These are phyloP conservation scores for Idaea biselata DNA, from an alignment of 2,888 invertebrate species.

Conservation along the genomic window DNA sequence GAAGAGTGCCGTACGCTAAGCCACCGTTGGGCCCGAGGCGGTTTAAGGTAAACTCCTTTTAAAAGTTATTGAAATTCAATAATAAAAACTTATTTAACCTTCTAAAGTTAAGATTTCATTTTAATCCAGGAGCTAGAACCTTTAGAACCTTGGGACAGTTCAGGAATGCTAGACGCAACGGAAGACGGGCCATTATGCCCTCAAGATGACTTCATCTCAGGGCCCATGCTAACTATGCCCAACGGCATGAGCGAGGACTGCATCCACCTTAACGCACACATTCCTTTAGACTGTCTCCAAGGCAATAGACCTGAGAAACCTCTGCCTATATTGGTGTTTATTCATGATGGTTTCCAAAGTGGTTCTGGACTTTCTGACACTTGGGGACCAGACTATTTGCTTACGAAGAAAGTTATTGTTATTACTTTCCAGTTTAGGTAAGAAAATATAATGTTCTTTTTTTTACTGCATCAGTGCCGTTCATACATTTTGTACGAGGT, in stretches of 20 bases:
- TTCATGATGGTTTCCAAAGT: constrained; percentile 25
- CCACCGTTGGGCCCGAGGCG: constrained; percentile 19
- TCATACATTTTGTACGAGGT: no score
- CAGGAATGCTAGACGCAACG: constrained; percentile 63
- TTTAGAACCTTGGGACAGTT: constrained; percentile 59
- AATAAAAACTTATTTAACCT: background rate
- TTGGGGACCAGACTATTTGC: constrained; percentile 31
- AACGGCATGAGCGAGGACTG: constrained; percentile 42
- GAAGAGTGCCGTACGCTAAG: constrained; percentile 33
- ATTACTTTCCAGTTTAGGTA: constrained; percentile 56
- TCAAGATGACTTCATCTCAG: constrained; percentile 60
- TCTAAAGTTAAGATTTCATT: background rate
- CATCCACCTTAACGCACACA: constrained; percentile 37
- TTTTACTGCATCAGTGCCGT: no score
- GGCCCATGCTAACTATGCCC: constrained; percentile 21
- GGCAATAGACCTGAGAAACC: background rate
- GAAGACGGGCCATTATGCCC: constrained; percentile 78
- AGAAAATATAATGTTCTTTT: no score
- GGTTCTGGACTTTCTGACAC: constrained; percentile 21
- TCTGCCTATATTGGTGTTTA: constrained; percentile 23
- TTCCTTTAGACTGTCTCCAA: constrained; percentile 5
- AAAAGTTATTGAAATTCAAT: background rate
- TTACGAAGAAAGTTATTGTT: constrained; percentile 42
- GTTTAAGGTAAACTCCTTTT: background rate
- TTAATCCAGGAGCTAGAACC: constrained; percentile 35